Evolutionary conservation across 2,113 vertebrate genomes (phyloP).

Genomic region (Camelus bactrianus): DNA sequence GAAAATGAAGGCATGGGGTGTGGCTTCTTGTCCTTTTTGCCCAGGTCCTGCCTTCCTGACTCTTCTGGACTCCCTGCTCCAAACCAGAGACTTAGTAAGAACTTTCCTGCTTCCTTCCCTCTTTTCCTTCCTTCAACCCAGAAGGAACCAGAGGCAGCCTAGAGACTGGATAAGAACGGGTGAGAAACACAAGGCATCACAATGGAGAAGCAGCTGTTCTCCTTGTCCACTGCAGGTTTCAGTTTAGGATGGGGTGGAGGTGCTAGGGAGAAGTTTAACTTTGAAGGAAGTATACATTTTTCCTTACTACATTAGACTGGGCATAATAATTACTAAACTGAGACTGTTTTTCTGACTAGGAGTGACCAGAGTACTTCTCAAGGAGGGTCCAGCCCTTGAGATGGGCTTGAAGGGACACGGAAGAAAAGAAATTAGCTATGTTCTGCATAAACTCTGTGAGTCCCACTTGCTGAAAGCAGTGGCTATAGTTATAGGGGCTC

Average conservation of each 20-base stretch:
- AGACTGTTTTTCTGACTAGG: not conserved
- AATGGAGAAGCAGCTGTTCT: not conserved
- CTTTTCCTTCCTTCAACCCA: no score
- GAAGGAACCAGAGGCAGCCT: not conserved
- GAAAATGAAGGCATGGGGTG: rapidly evolving
- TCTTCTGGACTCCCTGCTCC: not conserved
- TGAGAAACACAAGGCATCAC: not conserved
- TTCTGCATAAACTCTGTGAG: not conserved
- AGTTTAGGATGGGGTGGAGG: not conserved
- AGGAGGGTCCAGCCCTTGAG: not conserved
- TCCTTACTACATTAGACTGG: not conserved
- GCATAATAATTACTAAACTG: not conserved
- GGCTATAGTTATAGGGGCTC: not conserved
- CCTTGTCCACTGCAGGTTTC: not conserved
- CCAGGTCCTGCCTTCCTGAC: not conserved
- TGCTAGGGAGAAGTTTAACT: not conserved
- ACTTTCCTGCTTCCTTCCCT: no score
- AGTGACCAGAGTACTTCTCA: not conserved
- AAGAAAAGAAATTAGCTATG: not conserved
- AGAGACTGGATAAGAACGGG: not conserved
- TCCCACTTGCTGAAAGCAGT: not conserved
- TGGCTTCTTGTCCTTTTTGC: not conserved
- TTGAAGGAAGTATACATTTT: not conserved
- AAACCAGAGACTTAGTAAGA: not conserved
- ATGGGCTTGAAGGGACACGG: not conserved